Evolutionary conservation across 2,888 invertebrate genomes (phyloP).

Genomic region (Caenorhabditis macrosperma): DNA sequence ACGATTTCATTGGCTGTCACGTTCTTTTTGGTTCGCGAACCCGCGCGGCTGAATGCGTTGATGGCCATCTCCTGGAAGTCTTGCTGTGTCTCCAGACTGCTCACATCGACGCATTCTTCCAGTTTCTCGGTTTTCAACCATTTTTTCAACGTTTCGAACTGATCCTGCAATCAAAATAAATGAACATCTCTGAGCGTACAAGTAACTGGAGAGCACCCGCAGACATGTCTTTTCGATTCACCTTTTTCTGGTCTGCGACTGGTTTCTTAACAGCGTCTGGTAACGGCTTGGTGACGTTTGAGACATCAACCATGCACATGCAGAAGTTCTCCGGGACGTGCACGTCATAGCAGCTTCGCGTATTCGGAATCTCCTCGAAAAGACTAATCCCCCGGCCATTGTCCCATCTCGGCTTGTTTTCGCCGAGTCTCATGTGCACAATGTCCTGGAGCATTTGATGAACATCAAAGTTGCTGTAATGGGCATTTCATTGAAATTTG

Average conservation of each 20-base stretch:
- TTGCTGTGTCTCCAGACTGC: constrained; percentile 17
- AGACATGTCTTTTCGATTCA: too few species aligned
- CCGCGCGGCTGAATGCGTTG: constrained; percentile 53
- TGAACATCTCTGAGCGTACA: too few species aligned
- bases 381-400: constrained; percentile 67
- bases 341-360: constrained; percentile 68
- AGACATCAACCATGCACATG: constrained; percentile 63
- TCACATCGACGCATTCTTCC: constrained; percentile 49
- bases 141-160: constrained; percentile 41
- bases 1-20: constrained; percentile 25
- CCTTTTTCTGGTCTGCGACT: constrained; percentile 29
- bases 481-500: neutral
- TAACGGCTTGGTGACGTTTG: constrained; percentile 20
- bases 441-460: constrained; percentile 80
- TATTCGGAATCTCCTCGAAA: constrained; percentile 58
- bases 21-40: constrained; percentile 54
- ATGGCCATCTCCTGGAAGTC: constrained; percentile 50
- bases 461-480: constrained; percentile 81
- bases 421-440: constrained; percentile 61
- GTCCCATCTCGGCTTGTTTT: constrained; percentile 13
- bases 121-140: constrained; percentile 58
- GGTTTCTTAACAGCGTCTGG: constrained; percentile 22
- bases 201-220: too few species aligned
- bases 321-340: constrained; percentile 71
- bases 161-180: constrained; percentile 38